These are phyloP conservation scores for Hipparchia sbordonii DNA, from an alignment of 2,888 invertebrate species.

Conservation along the genomic window DNA sequence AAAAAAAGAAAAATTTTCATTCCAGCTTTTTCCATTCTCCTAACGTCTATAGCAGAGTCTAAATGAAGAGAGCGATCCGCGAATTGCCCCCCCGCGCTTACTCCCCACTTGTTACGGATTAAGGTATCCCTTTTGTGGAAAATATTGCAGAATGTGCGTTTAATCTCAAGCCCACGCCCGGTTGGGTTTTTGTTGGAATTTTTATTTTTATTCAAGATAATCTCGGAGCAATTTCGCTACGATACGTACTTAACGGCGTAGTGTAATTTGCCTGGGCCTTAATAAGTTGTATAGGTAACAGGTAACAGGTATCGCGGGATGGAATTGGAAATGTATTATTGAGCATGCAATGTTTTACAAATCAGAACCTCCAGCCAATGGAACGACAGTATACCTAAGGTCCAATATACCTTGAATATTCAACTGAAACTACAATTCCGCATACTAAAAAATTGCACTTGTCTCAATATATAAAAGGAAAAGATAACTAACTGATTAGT, in stretches of 20 bases:
- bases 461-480: too few species aligned
- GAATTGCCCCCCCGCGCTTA: conserved; percentile 62
- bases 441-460: too few species aligned
- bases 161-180: conserved; percentile 73
- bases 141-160: conserved; percentile 80
- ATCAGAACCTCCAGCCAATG: conserved; percentile 1
- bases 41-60: conserved; percentile 34
- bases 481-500: too few species aligned
- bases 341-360: conserved; percentile 14
- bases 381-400: not conserved
- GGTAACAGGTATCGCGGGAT: conserved; percentile 35
- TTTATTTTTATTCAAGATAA: conserved; percentile 64
- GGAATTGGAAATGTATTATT: conserved; percentile 28
- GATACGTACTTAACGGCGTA: conserved; percentile 44
- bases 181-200: conserved; percentile 64
- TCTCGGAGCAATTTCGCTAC: conserved; percentile 62
- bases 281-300: conserved; percentile 42
- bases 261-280: conserved; percentile 34
- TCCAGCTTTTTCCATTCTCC: conserved; percentile 35
- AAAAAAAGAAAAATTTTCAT: conserved; percentile 24
- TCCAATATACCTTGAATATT: too few species aligned
- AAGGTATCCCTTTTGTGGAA: conserved; percentile 80
- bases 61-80: conserved; percentile 53
- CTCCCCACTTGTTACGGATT: conserved; percentile 78
- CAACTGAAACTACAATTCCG: not conserved